These are phyloP conservation scores for Lagenorhynchus albirostris DNA, from an alignment of 2,113 vertebrate species.

Conservation along the genomic window DNA sequence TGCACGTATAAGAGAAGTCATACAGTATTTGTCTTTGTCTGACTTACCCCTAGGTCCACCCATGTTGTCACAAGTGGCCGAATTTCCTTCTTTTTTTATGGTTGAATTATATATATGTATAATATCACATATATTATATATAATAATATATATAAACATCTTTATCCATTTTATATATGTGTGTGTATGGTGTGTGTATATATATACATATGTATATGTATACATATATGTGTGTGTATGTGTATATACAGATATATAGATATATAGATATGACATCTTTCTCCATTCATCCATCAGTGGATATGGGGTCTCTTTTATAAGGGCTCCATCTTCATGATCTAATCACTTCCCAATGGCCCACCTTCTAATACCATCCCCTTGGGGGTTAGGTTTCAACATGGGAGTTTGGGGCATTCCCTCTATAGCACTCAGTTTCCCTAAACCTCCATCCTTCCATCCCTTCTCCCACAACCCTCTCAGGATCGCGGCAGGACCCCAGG, in stretches of 20 bases:
- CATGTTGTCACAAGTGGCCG: neutral
- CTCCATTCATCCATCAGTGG: neutral
- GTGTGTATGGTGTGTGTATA: neutral
- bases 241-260: no score
- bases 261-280: no score
- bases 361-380: neutral
- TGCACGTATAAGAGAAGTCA: neutral
- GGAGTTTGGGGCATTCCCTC: neutral
- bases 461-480: neutral
- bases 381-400: neutral
- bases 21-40: neutral
- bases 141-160: neutral
- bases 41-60: neutral
- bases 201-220: neutral
- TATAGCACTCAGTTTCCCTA: neutral
- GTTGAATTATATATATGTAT: neutral
- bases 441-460: neutral
- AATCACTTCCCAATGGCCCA: no score
- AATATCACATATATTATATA: neutral
- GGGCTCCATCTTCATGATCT: neutral
- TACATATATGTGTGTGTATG: neutral
- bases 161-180: neutral
- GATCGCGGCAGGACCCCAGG: neutral
- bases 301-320: neutral
- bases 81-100: neutral